phyloP scores from a whole-genome alignment of 2,797 vertebrate species.

The Acanthiza pusilla region DNA sequence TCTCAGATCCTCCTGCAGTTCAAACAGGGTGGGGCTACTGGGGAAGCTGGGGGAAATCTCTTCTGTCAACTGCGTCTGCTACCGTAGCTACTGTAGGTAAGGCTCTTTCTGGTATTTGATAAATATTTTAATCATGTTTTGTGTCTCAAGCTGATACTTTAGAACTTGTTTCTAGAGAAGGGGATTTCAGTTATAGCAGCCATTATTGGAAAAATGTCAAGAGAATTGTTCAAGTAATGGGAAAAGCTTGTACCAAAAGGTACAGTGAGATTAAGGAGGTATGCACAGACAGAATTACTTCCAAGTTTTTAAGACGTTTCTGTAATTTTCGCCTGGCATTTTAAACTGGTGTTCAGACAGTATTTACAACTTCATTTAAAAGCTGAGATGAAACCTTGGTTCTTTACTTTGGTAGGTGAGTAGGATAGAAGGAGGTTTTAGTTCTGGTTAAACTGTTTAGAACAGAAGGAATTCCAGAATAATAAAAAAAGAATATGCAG shows the following conservation, averaged over 20 bases:
- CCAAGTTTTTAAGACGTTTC: background rate
- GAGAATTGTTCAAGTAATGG: background rate
- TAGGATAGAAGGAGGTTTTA: background rate
- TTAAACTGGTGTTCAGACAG: background rate
- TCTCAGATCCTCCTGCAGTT: slow-evolving; percentile 69
- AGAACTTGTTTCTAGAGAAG: background rate
- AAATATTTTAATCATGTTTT: background rate
- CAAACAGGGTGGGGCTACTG: slow-evolving; percentile 91
- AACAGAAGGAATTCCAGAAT: background rate
- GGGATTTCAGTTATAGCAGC: background rate
- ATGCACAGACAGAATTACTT: background rate
- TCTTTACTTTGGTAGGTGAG: background rate
- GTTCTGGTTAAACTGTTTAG: background rate
- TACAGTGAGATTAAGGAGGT: background rate
- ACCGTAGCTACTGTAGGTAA: slow-evolving; percentile 94
- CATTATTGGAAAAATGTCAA: slow-evolving; percentile 1
- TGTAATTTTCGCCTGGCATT: background rate
- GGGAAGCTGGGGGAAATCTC: slow-evolving; percentile 95
- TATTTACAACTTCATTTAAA: background rate
- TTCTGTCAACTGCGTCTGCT: slow-evolving; percentile 90
- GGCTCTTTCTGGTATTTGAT: slow-evolving; percentile 34
- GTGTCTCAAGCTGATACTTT: background rate
- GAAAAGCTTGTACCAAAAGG: background rate
- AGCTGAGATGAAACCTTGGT: background rate
- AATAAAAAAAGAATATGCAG: background rate